Base-by-base conservation (phyloP, 2,888 invertebrate genomes). In the Drosophila recens region DNA sequence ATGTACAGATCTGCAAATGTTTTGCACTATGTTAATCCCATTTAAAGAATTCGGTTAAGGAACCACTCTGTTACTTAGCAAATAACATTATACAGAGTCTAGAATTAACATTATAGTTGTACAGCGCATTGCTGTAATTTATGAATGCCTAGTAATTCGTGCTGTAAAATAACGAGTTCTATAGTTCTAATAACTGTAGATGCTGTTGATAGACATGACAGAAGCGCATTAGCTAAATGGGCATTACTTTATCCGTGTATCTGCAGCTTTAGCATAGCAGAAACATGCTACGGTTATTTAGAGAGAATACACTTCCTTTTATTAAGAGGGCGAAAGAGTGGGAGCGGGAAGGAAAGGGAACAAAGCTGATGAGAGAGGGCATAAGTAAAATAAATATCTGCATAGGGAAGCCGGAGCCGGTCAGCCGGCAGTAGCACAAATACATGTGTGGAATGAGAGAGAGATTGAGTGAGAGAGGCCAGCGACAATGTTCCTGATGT, bases 361-460 rank as follows among this genome's bases (percentile, higher is more conserved):
- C 42, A 45, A 11, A 40, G 48, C 57, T 38, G 66, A 23, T 4
- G 20, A 33, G 57, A 57, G 46, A 57, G 57, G 36, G 57, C 53
- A 59, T 57, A 59, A 67, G 62, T 42, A 67, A 66, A 66, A 64
- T 49, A 64, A 63, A 80, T 80, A 75, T 75, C 76, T 68, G 72
- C 80, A 78, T 72, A 80, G 76, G 67, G 57, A 62, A 67, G 74
- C 66, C 68, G 68, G 57, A 75, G 75, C 72, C 80, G 75, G 79
- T 79, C 80, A 75, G 78, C 68, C 78, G 76, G 78, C 76, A 67
- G 54, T 34, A 15, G 23, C 36, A 62, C 40, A 58, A 42, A 48
- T 52, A 51, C 38, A 38, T 34, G 17, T 11, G 17, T 4, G 34
- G 17, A 15, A n/a, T n/a, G 20, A 52, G n/a, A 30, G 64, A 40